Conservation (phyloP, 1,140 invertebrate genomes). For the Hyles vespertilio region DNA sequence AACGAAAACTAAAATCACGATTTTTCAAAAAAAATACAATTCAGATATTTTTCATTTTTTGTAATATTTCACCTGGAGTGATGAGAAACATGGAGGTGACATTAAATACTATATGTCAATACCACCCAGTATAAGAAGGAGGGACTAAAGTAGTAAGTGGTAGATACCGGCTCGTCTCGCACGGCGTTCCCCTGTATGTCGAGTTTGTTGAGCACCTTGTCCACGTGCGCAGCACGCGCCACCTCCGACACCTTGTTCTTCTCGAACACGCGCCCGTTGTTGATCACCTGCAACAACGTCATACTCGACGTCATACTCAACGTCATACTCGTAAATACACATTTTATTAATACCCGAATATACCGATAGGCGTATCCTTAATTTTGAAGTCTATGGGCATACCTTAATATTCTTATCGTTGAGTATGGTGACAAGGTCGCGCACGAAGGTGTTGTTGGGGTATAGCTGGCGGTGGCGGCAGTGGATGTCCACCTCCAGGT, state of each 20-base stretch:
- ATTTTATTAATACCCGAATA: too few relatives aligned
- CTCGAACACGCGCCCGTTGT: conserved; percentile 62
- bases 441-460: conserved; percentile 58
- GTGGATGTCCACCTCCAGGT: conserved; percentile 53
- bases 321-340: too few relatives aligned
- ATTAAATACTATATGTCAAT: too few relatives aligned
- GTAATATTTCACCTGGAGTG: too few relatives aligned
- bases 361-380: too few relatives aligned
- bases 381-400: neutral
- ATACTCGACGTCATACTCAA: neutral
- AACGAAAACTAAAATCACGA: too few relatives aligned
- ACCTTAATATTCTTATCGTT: conserved; percentile 57
- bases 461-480: conserved; percentile 43
- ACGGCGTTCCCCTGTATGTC: conserved; percentile 10
- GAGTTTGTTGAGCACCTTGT: conserved; percentile 22
- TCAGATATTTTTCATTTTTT: too few relatives aligned
- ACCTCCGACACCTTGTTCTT: conserved; percentile 40
- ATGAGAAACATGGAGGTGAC: too few relatives aligned
- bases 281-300: conserved; percentile 41
- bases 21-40: too few relatives aligned
- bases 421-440: conserved; percentile 54
- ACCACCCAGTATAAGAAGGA: too few relatives aligned
- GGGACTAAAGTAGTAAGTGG: too few relatives aligned
- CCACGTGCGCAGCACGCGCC: neutral
- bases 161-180: neutral